These are phyloP conservation scores for Ectropis crepuscularia DNA, from an alignment of 2,888 invertebrate species.

Conservation along the genomic window DNA sequence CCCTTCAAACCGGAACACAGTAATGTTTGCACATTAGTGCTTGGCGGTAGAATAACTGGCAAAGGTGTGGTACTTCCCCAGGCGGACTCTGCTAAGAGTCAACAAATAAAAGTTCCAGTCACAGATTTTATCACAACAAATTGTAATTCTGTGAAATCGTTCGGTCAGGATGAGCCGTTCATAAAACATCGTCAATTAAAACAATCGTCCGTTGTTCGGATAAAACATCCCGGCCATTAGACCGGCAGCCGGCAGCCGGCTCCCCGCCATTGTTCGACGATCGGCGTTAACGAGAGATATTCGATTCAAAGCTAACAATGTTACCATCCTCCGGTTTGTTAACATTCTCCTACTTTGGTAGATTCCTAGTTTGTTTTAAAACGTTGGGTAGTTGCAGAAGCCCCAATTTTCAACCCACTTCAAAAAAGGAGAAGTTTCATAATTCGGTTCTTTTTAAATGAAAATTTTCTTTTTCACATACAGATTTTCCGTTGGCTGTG, in stretches of 20 bases:
- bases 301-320: constrained; percentile 45
- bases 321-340: constrained; percentile 13
- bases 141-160: neutral
- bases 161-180: constrained; percentile 7
- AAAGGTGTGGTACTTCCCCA: no score
- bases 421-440: no score
- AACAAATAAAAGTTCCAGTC: neutral
- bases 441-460: no score
- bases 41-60: no score
- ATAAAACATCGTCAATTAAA: constrained; percentile 30
- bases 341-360: constrained; percentile 9
- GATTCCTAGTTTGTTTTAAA: constrained; percentile 18
- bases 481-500: no score
- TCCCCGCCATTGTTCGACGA: constrained; percentile 54
- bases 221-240: constrained; percentile 37
- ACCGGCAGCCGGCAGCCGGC: constrained; percentile 45
- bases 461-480: no score
- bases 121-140: neutral
- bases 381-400: neutral
- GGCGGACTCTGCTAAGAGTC: no score
- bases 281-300: constrained; percentile 40
- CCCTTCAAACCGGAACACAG: no score
- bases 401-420: no score
- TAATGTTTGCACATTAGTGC: no score
- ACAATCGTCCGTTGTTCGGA: constrained; percentile 13